Evolutionary conservation across 2,797 vertebrate genomes (phyloP), one percentile per base, ranked within the genome.

Genomic region (Microctenopoma steveboyesi): DNA sequence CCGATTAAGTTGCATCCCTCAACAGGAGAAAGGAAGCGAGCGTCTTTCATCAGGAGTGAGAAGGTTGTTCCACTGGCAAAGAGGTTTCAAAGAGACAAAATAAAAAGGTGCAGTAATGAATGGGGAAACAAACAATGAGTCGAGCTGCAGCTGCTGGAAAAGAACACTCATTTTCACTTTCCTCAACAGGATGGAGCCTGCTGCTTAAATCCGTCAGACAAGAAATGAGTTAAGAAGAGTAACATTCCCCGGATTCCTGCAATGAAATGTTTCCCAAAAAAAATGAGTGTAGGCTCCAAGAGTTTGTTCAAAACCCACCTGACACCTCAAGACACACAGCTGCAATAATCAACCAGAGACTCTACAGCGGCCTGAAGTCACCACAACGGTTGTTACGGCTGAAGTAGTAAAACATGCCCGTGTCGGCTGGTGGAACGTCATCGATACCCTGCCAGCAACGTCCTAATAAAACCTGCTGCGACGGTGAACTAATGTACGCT

Each of bases 71-170:
- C 60, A 18, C 43, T 27, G 18, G 11, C 37, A 58, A 55, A 48
- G 2, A 51, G 1, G 49, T 28, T 56, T 33, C 35, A 42, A 0
- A 50, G 46, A 51, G 30, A 5, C 18, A 35, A 42, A 6, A 28
- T n/a, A 30, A 69, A 43, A 58, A 73, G 33, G 42, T 42, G 37
- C 58, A 48, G 37, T 30, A 18, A 42, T 40, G 25, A 64, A 65
- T 7, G 9, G 22, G 35, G 39, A 54, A 71, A 73, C 40, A 59
- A 58, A 0, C 14, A 3, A 30, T 72, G 74, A 78, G 59, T 74
- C 64, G 72, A 48, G 43, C 51, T 18, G 15, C 71, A 78, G 70
- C 63, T 74, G 62, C 64, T 61, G 15, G 28, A 58, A 55, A 42
- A n/a, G 47, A 56, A 12, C 5, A 18, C 22, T 30, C 66, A 55